Conservation (phyloP, 1,140 invertebrate genomes). For the Lepidotrigona ventralis region DNA sequence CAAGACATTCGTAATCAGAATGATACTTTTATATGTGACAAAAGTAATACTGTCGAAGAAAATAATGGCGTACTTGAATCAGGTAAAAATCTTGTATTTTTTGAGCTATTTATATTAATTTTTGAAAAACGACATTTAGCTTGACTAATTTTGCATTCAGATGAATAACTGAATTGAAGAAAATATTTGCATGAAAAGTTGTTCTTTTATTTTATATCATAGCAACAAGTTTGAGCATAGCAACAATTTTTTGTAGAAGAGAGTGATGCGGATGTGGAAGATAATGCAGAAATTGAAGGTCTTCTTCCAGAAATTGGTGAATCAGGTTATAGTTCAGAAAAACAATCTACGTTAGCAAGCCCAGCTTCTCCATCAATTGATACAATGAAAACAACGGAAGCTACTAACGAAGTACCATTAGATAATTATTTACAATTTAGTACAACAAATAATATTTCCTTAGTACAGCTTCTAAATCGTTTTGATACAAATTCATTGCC, state of each 20-base stretch:
- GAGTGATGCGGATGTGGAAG: slow-evolving; percentile 90
- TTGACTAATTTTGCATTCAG: neutral
- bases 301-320: slow-evolving; percentile 80
- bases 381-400: slow-evolving; percentile 3
- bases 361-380: slow-evolving; percentile 72
- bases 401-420: neutral
- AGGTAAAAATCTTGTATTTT: slow-evolving; percentile 54
- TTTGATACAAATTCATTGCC: neutral
- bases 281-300: slow-evolving; percentile 84
- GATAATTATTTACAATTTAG: neutral
- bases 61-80: slow-evolving; percentile 60
- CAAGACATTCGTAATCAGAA: slow-evolving; percentile 50
- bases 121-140: neutral
- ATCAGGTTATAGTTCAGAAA: slow-evolving; percentile 87
- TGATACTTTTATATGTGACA: slow-evolving; percentile 23
- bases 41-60: slow-evolving; percentile 67
- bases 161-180: neutral
- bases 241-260: slow-evolving; percentile 63
- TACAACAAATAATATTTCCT: slow-evolving; percentile 2
- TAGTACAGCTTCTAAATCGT: slow-evolving; percentile 5
- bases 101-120: neutral
- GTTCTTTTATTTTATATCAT: neutral
- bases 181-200: neutral
- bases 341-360: slow-evolving; percentile 81
- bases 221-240: neutral